Evolutionary conservation across 2,797 vertebrate species (phyloP), one percentile per base, ranked within the genome.

Genomic region (Ctenopoma multispine): DNA sequence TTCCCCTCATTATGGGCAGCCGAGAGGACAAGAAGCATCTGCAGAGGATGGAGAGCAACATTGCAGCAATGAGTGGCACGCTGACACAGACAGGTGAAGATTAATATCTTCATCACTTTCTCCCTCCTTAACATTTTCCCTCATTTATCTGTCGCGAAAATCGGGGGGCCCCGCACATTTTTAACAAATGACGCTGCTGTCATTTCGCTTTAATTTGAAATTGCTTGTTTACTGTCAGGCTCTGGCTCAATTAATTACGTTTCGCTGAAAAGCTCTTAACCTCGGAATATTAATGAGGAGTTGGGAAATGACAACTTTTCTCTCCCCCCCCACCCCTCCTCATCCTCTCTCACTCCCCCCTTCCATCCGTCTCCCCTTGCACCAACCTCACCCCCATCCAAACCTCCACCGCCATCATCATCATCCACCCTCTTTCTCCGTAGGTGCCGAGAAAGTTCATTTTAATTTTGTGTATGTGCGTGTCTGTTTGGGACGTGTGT

Each of bases 151-250:
- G 96, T 97, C 96, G 95, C 96, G 95, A 96, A 96, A 98, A 99
- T 99, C 96, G 96, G 95, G 85, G 89, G 88, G 89, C 87, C 89
- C 81, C 94, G 95, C 95, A 85, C 87, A 69, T 96, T 98, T 97
- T 98, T 95, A 97, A 97, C 97, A 98, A 99, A 98, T 97, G 97
- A 99, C 96, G 96, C 94, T 87, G 96, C 97, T 97, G 96, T 99
- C 97, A 98, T 98, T 99, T 98, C 94, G 95, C 96, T 98, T 98
- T 99, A 99, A 99, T 99, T 98, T 98, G 97, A 98, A 99, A 99
- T 99, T 98, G 97, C 97, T 99, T 99, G 97, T 99, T 99, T 99
- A 99, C 97, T 98, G 96, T 99, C 97, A 97, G 91, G 96, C 96
- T 95, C 96, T 94, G 96, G 96, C 97, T 98, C 97, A 98, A 99